phyloP scores from a whole-genome alignment of 2,888 invertebrate genomes.

The Heliconius erato region DNA sequence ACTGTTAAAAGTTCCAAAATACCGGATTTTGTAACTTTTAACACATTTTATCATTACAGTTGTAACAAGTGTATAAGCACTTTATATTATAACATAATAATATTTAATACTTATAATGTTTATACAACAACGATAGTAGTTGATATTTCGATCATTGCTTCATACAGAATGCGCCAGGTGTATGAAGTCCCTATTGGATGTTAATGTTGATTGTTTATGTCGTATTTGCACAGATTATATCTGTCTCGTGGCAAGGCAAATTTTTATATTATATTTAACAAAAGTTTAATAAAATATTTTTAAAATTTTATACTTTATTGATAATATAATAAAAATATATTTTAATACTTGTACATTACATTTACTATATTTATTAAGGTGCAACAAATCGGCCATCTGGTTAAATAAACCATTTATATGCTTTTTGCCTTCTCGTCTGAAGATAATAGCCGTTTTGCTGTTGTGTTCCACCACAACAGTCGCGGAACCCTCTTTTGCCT shows the following conservation, averaged over 20 bases:
- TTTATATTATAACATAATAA: neutral
- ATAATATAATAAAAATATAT: no score
- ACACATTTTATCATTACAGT: no score
- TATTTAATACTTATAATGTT: neutral
- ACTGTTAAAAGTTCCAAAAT: no score
- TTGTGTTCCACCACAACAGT: no score
- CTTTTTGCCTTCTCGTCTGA: no score
- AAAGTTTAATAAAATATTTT: neutral
- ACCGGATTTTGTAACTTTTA: no score
- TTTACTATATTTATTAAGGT: neutral
- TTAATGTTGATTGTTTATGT: slow-evolving; percentile 20
- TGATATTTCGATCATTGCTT: slow-evolving; percentile 32
- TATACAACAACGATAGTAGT: neutral
- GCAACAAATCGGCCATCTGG: neutral
- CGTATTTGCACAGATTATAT: neutral
- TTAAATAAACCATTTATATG: neutral
- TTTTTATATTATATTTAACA: neutral
- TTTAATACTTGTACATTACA: neutral
- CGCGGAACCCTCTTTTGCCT: no score
- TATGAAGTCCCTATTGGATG: slow-evolving; percentile 36
- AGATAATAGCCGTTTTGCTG: no score
- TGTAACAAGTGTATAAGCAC: no score
- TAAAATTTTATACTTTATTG: no score
- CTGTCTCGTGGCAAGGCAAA: neutral
- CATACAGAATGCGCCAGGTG: slow-evolving; percentile 34